Conservation (phyloP, 1,140 invertebrate species). For the Cyclargus thomasi region DNA sequence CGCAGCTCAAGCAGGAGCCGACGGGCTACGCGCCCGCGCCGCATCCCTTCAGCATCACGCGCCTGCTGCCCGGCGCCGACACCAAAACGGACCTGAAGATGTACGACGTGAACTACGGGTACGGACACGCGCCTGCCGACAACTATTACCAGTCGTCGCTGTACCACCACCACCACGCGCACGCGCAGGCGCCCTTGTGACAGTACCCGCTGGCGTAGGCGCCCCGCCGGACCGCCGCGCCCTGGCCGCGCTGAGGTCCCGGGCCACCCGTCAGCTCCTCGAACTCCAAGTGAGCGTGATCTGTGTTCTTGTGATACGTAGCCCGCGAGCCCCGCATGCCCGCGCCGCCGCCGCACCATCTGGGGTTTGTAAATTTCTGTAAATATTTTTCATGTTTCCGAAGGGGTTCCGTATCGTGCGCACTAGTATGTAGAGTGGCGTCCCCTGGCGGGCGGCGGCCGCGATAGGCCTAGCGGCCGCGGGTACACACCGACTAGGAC, state of each 20-base stretch:
- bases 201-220: conserved; percentile 70
- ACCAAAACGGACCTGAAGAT: conserved; percentile 89
- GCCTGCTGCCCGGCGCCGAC: conserved; percentile 89
- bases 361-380: conserved; percentile 46
- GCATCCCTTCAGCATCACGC: conserved; percentile 95
- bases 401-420: conserved; percentile 48
- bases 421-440: conserved; percentile 46
- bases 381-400: conserved; percentile 55
- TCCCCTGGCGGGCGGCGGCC: conserved; percentile 43
- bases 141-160: conserved; percentile 87
- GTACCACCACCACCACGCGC: conserved; percentile 85
- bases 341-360: conserved; percentile 31
- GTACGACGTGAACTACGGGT: conserved; percentile 86
- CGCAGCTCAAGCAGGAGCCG: conserved; percentile 86
- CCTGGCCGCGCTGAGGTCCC: conserved; percentile 42
- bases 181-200: conserved; percentile 71
- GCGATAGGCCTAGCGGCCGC: conserved; percentile 51
- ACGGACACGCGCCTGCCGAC: conserved; percentile 81
- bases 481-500: conserved; percentile 36
- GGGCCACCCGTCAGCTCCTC: conserved; percentile 27
- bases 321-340: too few relatives aligned
- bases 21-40: conserved; percentile 85
- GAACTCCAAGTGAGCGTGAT: conserved; percentile 67
- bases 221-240: conserved; percentile 41
- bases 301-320: conserved; percentile 65